A percentile compares a stretch with the other conserved stretches of the same genome.
These are phyloP conservation scores for Rhabdophis nuchalis DNA, from an alignment of 2,797 vertebrate species.

Conservation along the genomic window DNA sequence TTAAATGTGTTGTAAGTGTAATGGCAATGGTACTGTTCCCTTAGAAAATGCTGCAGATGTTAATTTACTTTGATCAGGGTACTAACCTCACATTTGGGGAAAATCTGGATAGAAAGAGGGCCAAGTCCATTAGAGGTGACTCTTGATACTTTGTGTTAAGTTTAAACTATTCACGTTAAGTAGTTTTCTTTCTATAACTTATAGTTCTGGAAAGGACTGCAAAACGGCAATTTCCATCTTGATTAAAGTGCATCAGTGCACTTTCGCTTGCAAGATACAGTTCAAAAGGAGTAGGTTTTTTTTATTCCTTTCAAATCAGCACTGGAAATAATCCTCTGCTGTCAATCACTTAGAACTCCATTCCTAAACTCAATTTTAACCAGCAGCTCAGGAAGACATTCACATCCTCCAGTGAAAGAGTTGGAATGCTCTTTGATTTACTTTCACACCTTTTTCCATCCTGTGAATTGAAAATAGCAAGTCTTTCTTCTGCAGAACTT, in stretches of 20 bases:
- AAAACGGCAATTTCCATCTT: neutral
- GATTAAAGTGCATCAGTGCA: neutral
- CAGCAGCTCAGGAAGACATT: neutral
- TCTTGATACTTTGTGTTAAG: neutral
- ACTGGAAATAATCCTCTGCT: neutral
- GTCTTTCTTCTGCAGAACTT: neutral
- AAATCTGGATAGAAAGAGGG: neutral
- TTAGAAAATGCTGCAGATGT: neutral
- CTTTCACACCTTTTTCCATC: no score
- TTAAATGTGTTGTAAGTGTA: neutral
- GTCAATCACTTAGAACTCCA: neutral
- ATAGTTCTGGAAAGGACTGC: neutral
- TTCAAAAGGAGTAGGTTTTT: neutral
- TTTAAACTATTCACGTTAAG: neutral
- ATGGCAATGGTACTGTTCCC: neutral
- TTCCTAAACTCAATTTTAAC: neutral
- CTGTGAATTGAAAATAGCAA: neutral
- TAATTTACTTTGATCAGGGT: neutral
- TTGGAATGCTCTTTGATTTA: neutral
- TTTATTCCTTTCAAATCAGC: neutral
- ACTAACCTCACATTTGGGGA: neutral
- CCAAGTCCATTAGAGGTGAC: neutral
- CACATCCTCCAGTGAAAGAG: neutral
- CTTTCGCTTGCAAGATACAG: neutral
- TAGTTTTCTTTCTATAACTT: neutral